Evolutionary conservation across 2,888 invertebrate species (phyloP).

Genomic region (Amphipyra tragopoginis): DNA sequence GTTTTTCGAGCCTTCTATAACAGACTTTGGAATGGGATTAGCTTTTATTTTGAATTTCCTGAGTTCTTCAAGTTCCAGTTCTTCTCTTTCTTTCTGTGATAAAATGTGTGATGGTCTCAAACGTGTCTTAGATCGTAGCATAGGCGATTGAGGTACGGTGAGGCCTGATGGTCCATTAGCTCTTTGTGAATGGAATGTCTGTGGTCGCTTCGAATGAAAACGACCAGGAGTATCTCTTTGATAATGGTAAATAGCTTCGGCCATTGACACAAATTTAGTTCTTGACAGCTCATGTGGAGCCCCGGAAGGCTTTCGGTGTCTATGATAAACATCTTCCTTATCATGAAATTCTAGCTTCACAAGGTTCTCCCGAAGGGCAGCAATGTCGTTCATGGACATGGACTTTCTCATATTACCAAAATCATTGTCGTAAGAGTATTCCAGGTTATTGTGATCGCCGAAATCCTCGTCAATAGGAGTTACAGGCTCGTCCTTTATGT

Average conservation of each 20-base stretch:
- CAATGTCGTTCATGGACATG: conserved; percentile 82
- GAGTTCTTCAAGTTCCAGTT: conserved; percentile 91
- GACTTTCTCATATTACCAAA: conserved; percentile 77
- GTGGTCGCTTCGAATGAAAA: conserved; percentile 80
- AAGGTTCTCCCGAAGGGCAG: conserved; percentile 70
- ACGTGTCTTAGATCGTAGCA: conserved; percentile 88
- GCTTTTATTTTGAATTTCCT: conserved; percentile 92
- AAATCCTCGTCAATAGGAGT: conserved; percentile 81
- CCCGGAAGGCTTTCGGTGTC: conserved; percentile 67
- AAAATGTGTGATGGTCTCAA: conserved; percentile 86
- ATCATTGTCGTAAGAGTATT: conserved; percentile 69
- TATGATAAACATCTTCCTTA: conserved; percentile 65
- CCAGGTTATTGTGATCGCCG: conserved; percentile 73
- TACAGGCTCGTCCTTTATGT: conserved; percentile 79
- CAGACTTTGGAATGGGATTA: conserved; percentile 90
- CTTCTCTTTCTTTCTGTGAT: conserved; percentile 91
- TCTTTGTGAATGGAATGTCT: conserved; percentile 69
- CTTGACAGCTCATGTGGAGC: conserved; percentile 72
- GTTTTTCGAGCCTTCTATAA: conserved; percentile 86
- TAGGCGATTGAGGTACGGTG: conserved; percentile 89
- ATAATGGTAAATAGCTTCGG: conserved; percentile 89
- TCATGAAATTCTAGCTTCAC: conserved; percentile 65
- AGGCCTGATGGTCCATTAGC: conserved; percentile 66
- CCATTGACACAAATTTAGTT: conserved; percentile 90
- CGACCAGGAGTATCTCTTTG: conserved; percentile 90